These are phyloP conservation scores for Spatula versicolor DNA, from an alignment of 2,797 vertebrate species.

Conservation along the genomic window DNA sequence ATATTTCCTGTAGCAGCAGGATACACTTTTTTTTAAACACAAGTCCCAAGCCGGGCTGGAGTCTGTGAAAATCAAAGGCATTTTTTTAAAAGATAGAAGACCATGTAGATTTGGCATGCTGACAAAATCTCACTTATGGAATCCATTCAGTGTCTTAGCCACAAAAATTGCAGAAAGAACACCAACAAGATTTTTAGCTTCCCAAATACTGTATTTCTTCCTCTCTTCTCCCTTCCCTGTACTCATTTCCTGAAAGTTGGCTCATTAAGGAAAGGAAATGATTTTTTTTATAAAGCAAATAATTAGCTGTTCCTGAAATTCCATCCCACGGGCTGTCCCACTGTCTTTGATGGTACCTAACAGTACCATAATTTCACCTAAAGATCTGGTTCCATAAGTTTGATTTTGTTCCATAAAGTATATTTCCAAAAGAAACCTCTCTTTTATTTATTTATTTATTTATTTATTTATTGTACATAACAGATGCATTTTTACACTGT, in stretches of 20 bases:
- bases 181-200: conserved; percentile 28
- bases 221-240: neutral
- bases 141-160: conserved; percentile 68
- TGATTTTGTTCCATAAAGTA: neutral
- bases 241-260: conserved; percentile 24
- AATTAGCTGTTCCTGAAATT: conserved; percentile 38
- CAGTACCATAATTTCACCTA: neutral
- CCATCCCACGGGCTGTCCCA: neutral
- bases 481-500: neutral
- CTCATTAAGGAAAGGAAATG: conserved; percentile 30
- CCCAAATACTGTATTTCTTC: conserved; percentile 41
- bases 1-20: conserved; percentile 72
- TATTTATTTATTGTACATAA: neutral
- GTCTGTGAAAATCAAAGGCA: conserved; percentile 66
- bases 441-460: too few relatives aligned
- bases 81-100: conserved; percentile 72
- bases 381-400: neutral
- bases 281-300: neutral
- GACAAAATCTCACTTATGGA: conserved; percentile 70
- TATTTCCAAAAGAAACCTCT: neutral
- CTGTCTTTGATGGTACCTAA: neutral
- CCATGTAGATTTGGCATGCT: conserved; percentile 63
- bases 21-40: neutral
- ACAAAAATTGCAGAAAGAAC: conserved; percentile 48
- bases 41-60: conserved; percentile 54